Conservation (phyloP, 2,113 vertebrate species). For the Agelaius tricolor region DNA sequence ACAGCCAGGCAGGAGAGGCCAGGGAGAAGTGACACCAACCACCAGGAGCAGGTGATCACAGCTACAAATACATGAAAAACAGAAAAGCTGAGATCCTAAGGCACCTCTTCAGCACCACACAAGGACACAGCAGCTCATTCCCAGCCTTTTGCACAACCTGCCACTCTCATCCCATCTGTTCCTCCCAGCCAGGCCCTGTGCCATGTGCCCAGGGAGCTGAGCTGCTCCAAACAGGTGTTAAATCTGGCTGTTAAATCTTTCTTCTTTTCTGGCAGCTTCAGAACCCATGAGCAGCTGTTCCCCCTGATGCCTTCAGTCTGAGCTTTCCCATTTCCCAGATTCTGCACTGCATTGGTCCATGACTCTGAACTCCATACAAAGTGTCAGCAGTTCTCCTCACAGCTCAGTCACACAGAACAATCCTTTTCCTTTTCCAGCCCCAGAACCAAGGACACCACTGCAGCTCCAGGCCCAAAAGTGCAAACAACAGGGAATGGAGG, state of each 20-base stretch:
- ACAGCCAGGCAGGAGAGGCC: neutral
- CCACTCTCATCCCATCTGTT: neutral
- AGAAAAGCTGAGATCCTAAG: neutral
- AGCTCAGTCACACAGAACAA: neutral
- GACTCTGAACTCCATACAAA: neutral
- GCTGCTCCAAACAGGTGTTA: constrained; percentile 19
- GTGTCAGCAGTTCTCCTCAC: neutral
- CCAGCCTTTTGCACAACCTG: neutral
- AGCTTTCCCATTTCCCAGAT: accelerated
- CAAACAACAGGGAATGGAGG: neutral
- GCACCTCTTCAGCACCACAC: accelerated
- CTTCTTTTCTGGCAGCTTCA: constrained; percentile 41
- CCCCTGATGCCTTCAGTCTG: neutral
- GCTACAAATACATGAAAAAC: neutral
- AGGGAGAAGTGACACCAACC: neutral
- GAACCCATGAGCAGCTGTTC: constrained; percentile 48
- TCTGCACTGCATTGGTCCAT: accelerated
- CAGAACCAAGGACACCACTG: neutral
- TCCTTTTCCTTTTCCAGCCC: neutral
- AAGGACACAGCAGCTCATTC: neutral
- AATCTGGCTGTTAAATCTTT: neutral
- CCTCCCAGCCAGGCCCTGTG: neutral
- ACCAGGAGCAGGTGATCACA: accelerated
- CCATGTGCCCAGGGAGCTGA: constrained; percentile 19
- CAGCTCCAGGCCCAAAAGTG: neutral